Conservation (phyloP, 1,140 invertebrate genomes). For the Caenorhabditis brenneri region DNA sequence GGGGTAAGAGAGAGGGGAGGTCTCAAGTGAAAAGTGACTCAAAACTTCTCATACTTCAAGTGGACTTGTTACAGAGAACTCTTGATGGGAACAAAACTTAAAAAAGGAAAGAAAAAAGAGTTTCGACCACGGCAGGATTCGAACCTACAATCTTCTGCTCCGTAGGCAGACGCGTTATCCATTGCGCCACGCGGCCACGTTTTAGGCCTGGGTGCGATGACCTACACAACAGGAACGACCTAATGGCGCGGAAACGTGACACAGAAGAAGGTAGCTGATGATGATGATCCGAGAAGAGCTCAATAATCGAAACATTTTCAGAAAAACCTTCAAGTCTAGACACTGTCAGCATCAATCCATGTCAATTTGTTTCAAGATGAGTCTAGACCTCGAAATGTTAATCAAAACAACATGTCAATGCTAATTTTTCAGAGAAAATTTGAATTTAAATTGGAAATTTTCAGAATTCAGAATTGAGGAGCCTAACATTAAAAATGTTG, state of each 20-base stretch:
- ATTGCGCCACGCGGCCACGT: conserved; percentile 51
- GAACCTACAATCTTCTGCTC: conserved; percentile 58
- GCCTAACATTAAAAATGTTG: not conserved
- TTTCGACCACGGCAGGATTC: conserved; percentile 52
- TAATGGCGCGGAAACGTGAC: too few relatives aligned
- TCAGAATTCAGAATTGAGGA: too few relatives aligned
- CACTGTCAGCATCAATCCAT: not conserved
- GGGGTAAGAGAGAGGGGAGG: not conserved
- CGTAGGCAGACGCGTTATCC: conserved; percentile 57
- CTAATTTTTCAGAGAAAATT: not conserved
- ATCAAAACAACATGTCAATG: too few relatives aligned
- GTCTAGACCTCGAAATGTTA: too few relatives aligned
- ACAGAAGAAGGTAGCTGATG: too few relatives aligned
- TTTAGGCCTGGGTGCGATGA: too few relatives aligned
- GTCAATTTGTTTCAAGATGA: not conserved
- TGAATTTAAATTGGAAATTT: not conserved
- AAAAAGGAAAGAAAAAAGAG: too few relatives aligned
- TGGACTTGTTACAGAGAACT: not conserved
- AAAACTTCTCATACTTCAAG: not conserved
- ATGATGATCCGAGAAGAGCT: too few relatives aligned
- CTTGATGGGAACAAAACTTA: too few relatives aligned
- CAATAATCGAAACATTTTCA: not conserved
- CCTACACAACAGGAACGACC: too few relatives aligned
- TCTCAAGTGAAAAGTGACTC: not conserved
- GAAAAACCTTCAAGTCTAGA: not conserved